Evolutionary conservation across 2,113 vertebrate species (phyloP).

Genomic region (Pogonocichla stellata): DNA sequence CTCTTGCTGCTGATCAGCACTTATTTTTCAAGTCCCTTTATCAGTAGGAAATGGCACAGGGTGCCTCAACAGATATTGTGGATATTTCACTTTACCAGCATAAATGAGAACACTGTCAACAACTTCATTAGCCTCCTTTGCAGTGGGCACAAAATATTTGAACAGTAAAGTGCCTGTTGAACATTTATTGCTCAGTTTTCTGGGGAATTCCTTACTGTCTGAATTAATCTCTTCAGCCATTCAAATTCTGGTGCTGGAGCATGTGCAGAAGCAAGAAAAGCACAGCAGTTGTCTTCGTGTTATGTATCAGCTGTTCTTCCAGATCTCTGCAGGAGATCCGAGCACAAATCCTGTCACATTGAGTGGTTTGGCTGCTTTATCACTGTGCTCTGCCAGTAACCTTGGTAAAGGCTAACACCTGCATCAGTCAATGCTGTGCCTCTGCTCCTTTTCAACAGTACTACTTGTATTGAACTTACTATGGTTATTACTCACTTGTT

Average conservation of each 20-base stretch:
- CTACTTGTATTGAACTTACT: neutral
- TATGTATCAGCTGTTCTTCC: neutral
- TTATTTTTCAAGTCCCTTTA: neutral
- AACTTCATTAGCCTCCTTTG: neutral
- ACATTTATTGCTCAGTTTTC: neutral
- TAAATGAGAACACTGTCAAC: neutral
- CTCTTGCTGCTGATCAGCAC: neutral
- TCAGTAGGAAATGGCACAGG: neutral
- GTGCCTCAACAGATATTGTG: neutral
- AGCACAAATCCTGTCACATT: neutral
- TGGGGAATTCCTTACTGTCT: neutral
- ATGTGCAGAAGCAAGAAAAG: conserved; percentile 11
- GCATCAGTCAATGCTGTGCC: neutral
- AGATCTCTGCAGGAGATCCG: neutral
- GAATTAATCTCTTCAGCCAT: conserved; percentile 5
- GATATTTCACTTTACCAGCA: neutral
- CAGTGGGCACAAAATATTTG: neutral
- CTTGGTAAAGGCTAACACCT: neutral
- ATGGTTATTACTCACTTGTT: neutral
- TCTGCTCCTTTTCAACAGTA: neutral
- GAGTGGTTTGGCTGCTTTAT: neutral
- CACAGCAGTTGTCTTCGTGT: neutral
- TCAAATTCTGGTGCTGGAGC: neutral
- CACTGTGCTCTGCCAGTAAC: neutral
- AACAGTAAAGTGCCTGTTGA: neutral